Base-by-base conservation (phyloP, 2,888 invertebrate species). In the Didymodactylos carnosus region DNA sequence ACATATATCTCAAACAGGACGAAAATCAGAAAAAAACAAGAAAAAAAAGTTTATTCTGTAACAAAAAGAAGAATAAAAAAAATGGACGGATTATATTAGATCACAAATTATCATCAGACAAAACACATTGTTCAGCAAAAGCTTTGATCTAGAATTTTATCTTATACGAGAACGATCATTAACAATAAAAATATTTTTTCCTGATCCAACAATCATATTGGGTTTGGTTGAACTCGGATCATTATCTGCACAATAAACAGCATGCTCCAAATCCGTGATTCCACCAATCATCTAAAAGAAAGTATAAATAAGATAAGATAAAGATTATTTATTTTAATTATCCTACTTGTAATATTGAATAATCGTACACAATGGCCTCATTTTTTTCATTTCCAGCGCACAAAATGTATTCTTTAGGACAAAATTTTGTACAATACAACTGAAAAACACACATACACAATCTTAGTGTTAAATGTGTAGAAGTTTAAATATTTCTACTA, bases 401-500 rank as follows among this genome's bases (percentile, higher is more conserved):
- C 8, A 82, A 77, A 19, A 83, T 83, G 76, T 80, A 80, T 73
- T 83, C 82, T 73, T 78, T 80, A 7, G 81, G 82, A 39, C 83
- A 77, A 83, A 82, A 83, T 78, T 82, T 82, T 39, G 82, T 81
- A 75, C 82, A 81, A 77, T 83, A 83, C 29, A 83, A 76, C 83
- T 82, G 77, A 11, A 78, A 77, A 19, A 46, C 14, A 25, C 25
- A 25, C 39, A n/a, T 16, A 3, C 10, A 4, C 3, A 46, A 11
- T 8, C 8, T n/a, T 39, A 49, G 25, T 25, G 7, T 35, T 41
- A 39, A n/a, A n/a, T 39, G 19, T 19, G 3, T 27, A 29, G 43
- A 23, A 35, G n/a, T n/a, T 39, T 14, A n/a, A n/a, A n/a, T n/a
- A 23, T 5, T 53, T 39, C 51, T 39, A 13, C 8, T 19, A 51